Base-by-base conservation (phyloP, 64 coral and sea anemone species). In the Montipora sp. region DNA sequence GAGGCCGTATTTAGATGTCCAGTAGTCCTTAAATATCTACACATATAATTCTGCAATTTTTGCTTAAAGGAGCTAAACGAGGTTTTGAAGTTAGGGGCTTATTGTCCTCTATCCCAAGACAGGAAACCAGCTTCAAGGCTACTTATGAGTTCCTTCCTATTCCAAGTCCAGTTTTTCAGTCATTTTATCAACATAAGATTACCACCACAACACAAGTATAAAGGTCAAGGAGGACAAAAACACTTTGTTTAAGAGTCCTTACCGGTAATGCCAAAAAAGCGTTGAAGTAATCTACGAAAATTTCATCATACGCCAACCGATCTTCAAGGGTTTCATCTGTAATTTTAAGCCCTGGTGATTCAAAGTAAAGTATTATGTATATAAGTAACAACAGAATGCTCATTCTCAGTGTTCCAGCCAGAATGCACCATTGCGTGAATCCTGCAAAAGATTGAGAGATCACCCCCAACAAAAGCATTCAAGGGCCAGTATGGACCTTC, bases 201-300 rank as follows among this genome's bases (percentile, higher is more conserved):
- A 63, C 60, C 60, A 63, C 51, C 51, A 7, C 51, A 55, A 63
- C 9, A 16, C 60, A 63, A 63, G 14, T 63, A 36, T 36, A 36
- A 36, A 36, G 36, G 36, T 36, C 36, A 36, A 36, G 36, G 36
- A 36, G 36, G 36, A 36, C 36, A 36, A 36, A 36, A 36, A 57
- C 6, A 57, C 53, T 63, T 63, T 12, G 13, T 0, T 63, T 3
- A 16, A 58, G 10, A 22, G 71, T 77, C 92, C 96, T 95, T 68
- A 98, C 96, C 43, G 94, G 94, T 13, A 98, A 47, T 11, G 78
- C 88, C 8, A 98, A 78, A 46, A 98, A 98, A 59, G 94, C 94
- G 84, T 98, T 98, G 66, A 95, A 98, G 90, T 98, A 98, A 23
- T 98, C 96, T 6, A 95, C 91, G 89, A 98, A 98, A 12, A 98